phyloP scores from a whole-genome alignment of 1,140 invertebrate genomes.

The Drosophila mayri region DNA sequence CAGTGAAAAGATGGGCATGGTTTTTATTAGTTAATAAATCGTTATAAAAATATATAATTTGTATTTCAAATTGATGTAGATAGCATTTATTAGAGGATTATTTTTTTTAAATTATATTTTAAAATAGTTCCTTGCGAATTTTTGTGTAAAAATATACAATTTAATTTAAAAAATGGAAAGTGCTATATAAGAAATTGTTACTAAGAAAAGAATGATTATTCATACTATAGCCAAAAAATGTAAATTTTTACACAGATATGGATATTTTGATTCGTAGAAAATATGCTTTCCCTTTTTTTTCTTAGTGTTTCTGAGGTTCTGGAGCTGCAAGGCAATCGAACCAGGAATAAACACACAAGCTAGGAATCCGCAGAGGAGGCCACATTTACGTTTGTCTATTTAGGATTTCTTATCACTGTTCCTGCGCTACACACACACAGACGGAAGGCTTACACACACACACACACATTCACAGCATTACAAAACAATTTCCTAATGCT shows the following conservation, averaged over 20 bases:
- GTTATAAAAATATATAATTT: neutral
- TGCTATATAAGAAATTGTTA: too few species aligned
- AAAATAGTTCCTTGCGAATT: too few species aligned
- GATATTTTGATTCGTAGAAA: neutral
- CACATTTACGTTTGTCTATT: constrained; percentile 47
- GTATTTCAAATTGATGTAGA: neutral
- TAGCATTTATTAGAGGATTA: too few species aligned
- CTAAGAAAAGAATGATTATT: neutral
- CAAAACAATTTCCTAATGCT: constrained; percentile 73
- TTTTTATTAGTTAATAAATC: too few species aligned
- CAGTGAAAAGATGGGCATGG: constrained; percentile 11
- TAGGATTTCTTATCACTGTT: constrained; percentile 46
- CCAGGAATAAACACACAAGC: constrained; percentile 20
- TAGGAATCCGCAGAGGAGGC: constrained; percentile 10
- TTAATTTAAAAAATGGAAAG: too few species aligned
- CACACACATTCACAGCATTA: constrained; percentile 23
- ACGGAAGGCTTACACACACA: neutral
- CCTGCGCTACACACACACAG: constrained; percentile 23
- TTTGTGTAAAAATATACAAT: too few species aligned
- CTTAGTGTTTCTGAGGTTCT: constrained; percentile 17
- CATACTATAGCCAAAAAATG: neutral
- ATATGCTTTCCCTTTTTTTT: neutral
- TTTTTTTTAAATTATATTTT: too few species aligned
- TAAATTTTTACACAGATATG: neutral
- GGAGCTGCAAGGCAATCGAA: constrained; percentile 16